phyloP scores from a whole-genome alignment of 1,140 invertebrate genomes.

The Brachionus angularis region DNA sequence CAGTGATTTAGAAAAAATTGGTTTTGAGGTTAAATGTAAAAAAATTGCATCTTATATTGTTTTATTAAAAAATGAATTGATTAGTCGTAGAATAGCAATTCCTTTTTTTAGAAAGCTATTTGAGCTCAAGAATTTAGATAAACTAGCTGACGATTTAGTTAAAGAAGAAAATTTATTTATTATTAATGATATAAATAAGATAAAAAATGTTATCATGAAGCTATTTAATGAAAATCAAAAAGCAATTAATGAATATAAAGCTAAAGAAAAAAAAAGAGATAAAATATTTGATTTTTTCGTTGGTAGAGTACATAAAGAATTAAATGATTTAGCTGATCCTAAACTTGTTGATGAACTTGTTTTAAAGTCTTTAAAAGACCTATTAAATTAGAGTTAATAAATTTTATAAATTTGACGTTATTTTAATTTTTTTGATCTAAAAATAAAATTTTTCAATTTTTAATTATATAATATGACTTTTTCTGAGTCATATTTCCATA shows the following conservation, averaged over 20 bases:
- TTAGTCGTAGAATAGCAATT: conserved; percentile 16
- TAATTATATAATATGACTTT: too few species aligned
- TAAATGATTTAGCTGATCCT: conserved; percentile 16
- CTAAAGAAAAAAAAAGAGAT: conserved; percentile 21
- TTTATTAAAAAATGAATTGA: conserved; percentile 2
- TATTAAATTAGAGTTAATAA: not conserved
- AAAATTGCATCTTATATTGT: conserved; percentile 26
- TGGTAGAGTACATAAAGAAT: conserved; percentile 29
- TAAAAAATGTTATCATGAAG: not conserved
- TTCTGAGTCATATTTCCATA: too few species aligned
- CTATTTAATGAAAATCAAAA: conserved; percentile 25
- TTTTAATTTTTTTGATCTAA: not conserved
- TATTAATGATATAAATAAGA: not conserved
- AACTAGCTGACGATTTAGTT: not conserved
- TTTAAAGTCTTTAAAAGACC: not conserved
- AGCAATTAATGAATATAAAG: conserved; percentile 7
- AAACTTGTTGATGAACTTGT: conserved; percentile 23
- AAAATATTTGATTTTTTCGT: conserved; percentile 44
- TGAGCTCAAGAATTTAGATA: conserved; percentile 26
- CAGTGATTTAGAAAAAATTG: conserved; percentile 10
- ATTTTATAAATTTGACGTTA: not conserved
- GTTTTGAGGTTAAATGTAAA: conserved; percentile 15
- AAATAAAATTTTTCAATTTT: too few species aligned
- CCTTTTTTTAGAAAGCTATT: conserved; percentile 36
- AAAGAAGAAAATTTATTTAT: conserved; percentile 32